phyloP scores from a whole-genome alignment of 64 coral and sea anemone genomes.

The Montipora capricornis region DNA sequence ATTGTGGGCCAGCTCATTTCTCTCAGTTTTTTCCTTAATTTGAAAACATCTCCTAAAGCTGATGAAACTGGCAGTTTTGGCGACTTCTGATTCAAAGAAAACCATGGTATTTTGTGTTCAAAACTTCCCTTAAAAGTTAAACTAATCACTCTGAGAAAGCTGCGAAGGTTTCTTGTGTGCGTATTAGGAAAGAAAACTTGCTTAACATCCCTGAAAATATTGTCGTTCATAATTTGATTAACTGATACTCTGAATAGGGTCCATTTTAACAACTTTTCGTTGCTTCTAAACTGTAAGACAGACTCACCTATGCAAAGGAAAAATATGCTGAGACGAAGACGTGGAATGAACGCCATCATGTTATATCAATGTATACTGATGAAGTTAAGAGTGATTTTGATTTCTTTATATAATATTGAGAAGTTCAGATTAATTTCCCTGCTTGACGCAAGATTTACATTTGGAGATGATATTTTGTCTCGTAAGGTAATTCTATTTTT shows the following conservation, averaged over 20 bases:
- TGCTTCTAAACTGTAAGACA: background rate
- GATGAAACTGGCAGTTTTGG: too few relatives aligned
- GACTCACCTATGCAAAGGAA: conserved; percentile 18
- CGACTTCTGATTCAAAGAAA: too few relatives aligned
- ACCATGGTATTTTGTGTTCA: too few relatives aligned
- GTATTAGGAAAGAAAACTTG: background rate
- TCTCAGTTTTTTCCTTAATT: too few relatives aligned
- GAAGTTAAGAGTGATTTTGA: background rate
- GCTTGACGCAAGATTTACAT: background rate
- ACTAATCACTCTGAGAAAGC: too few relatives aligned
- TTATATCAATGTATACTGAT: background rate
- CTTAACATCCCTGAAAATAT: background rate
- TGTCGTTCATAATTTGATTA: background rate
- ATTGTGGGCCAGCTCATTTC: too few relatives aligned
- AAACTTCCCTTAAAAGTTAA: too few relatives aligned
- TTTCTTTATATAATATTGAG: background rate
- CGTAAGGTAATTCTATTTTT: background rate
- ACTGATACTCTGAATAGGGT: background rate
- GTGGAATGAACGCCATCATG: background rate
- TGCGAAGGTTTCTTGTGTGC: too few relatives aligned
- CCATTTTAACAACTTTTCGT: background rate
- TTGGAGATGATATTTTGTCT: background rate
- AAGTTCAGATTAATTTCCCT: conserved; percentile 3
- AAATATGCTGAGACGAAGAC: background rate
- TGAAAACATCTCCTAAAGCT: too few relatives aligned